Evolutionary conservation across 2,888 invertebrate species (phyloP), one percentile per base, ranked within the genome.

Genomic region (Mesorhabditis spiculigera): DNA sequence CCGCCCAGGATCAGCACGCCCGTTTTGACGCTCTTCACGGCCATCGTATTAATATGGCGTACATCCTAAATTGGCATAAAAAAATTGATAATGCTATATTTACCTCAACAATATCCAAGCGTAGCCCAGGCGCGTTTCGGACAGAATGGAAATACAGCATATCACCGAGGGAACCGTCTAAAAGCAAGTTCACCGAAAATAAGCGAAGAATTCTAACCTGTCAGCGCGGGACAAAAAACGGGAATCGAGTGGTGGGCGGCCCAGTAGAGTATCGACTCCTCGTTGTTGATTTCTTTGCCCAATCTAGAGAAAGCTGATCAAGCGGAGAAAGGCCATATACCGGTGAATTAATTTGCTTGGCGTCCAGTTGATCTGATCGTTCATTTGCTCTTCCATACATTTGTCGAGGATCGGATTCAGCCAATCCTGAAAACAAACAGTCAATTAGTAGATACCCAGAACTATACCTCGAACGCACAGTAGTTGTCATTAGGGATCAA

Each of bases 141-240:
- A 91, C 95, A 0, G 95, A 94, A 88, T 98, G 97, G 86, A 98
- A 95, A 87, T 94, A 98, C 91, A 99, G 93, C 96, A 98, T 97
- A 86, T 99, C 98, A 0, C 98, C 95, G 73, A 93, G 87, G 79
- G 82, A 76, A 16, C 43, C 58, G n/a, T 50, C 58, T 50, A 50
- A 50, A 50, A 50, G n/a, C n/a, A n/a, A 13, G 58, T n/a, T 50
- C n/a, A n/a, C 58, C n/a, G n/a, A 50, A 13, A 13, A n/a, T 50
- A 50, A 50, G 58, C n/a, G n/a, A 13, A 50, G 10, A 50, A 50
- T 50, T 10, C 58, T 13, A 50, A 88, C 98, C 98, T 0, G 98
- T 99, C 73, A 99, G 88, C 0, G 96, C 97, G 0, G 98, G 98
- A 88, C 95, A 93, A 86, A 93, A 98, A 0, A 98, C 92, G 0